A percentile compares a stretch with the other conserved stretches of the same genome.
Evolutionary conservation across 2,113 vertebrate species (phyloP).

Genomic region (Pangasianodon hypophthalmus): DNA sequence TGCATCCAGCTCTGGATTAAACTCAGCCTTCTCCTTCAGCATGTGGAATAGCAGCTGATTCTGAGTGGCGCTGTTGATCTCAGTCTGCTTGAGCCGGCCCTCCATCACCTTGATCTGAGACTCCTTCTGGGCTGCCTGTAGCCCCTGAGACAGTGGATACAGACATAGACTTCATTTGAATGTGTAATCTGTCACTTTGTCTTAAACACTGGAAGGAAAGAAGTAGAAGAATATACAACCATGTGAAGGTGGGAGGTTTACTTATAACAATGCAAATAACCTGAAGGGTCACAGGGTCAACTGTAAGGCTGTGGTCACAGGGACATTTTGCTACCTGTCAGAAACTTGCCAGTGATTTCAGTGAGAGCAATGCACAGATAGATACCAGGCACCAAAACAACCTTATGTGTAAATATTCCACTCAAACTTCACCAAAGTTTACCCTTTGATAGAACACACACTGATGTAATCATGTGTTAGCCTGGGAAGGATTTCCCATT

Average conservation of each 20-base stretch:
- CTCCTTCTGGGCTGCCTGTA: slow-evolving; percentile 93
- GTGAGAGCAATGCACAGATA: background rate
- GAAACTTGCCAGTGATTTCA: background rate
- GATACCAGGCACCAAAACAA: background rate
- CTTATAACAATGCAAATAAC: background rate
- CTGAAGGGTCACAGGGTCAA: background rate
- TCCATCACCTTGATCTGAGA: slow-evolving; percentile 98
- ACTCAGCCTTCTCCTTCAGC: slow-evolving; percentile 96
- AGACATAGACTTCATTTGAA: background rate
- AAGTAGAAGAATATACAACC: background rate
- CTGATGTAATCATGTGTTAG: background rate
- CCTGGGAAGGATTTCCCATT: background rate
- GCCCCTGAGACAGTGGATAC: slow-evolving; percentile 74
- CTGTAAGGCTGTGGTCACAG: background rate
- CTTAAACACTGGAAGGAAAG: background rate
- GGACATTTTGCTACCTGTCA: background rate
- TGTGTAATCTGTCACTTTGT: background rate
- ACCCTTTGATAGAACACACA: background rate
- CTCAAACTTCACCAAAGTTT: background rate
- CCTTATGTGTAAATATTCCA: background rate
- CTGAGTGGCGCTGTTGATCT: slow-evolving; percentile 95
- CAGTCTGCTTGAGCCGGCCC: slow-evolving; percentile 92
- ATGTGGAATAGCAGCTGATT: slow-evolving; percentile 97
- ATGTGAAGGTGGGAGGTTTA: background rate
- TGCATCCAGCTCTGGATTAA: slow-evolving; percentile 95